Conservation (phyloP, 2,113 vertebrate species). For the Nansenia antarctica region DNA sequence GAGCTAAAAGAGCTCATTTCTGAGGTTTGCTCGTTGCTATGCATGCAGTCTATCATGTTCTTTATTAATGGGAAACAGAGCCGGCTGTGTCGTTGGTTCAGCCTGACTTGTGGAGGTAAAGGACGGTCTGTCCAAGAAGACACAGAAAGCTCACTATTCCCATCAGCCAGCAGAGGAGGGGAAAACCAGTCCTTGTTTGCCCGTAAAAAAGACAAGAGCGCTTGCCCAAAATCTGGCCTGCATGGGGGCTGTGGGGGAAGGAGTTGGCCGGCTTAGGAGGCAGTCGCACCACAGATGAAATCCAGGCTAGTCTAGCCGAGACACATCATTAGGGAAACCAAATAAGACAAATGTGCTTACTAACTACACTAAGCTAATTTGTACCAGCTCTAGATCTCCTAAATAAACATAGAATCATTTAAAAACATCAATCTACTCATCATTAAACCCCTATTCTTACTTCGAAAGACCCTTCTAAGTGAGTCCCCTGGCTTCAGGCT, state of each 20-base stretch:
- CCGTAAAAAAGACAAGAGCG: neutral
- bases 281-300: neutral
- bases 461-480: neutral
- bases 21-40: neutral
- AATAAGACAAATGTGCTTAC: neutral
- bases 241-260: neutral
- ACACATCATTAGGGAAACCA: neutral
- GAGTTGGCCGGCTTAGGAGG: neutral
- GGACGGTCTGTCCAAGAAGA: neutral
- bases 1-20: neutral
- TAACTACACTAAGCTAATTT: too few relatives aligned
- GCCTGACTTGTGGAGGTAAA: neutral
- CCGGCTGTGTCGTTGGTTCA: neutral
- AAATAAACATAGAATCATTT: neutral
- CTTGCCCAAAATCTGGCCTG: neutral
- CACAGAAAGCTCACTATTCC: conserved; percentile 3
- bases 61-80: neutral
- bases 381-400: too few relatives aligned
- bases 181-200: conserved; percentile 2
- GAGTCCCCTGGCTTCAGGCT: neutral
- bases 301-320: neutral
- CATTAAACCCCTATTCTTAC: neutral
- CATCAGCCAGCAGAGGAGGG: neutral
- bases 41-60: neutral
- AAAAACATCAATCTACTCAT: neutral